Conservation (phyloP, 1,140 invertebrate species). For the Eriocheir sinensis region DNA sequence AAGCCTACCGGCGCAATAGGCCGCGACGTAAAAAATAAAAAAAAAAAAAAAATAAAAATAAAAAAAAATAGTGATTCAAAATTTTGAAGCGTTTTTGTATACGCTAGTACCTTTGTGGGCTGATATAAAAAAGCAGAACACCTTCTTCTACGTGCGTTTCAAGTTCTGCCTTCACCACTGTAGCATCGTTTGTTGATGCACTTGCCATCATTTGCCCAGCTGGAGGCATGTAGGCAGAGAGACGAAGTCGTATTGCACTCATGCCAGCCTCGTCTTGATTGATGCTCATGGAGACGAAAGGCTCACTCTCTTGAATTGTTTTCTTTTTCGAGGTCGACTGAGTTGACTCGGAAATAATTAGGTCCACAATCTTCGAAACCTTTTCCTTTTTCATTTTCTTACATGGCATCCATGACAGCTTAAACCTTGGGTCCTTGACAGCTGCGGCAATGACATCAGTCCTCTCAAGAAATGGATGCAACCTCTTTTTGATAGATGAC, state of each 20-base stretch:
- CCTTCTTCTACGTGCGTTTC: neutral
- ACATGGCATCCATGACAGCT: constrained; percentile 31
- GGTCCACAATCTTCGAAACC: constrained; percentile 6
- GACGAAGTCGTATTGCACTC: neutral
- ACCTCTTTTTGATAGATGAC: too few relatives aligned
- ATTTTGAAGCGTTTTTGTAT: neutral
- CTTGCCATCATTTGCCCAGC: constrained; percentile 32
- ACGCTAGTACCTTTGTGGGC: neutral
- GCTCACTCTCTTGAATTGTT: constrained; percentile 27
- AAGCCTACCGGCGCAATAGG: too few relatives aligned
- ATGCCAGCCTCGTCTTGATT: constrained; percentile 20
- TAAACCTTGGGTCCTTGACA: neutral
- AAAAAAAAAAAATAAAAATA: too few relatives aligned
- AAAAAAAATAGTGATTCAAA: too few relatives aligned
- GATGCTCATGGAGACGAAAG: constrained; percentile 34
- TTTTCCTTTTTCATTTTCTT: neutral
- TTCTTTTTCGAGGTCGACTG: too few relatives aligned
- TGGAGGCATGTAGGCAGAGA: constrained; percentile 7
- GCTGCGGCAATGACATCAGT: constrained; percentile 22
- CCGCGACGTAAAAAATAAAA: too few relatives aligned
- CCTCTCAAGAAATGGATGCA: constrained; percentile 23
- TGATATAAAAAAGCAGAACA: constrained; percentile 15
- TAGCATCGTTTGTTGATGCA: constrained; percentile 17
- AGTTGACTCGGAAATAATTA: constrained; percentile 39
- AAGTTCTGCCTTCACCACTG: neutral